A percentile compares a stretch with the other conserved stretches of the same genome.
Conservation (phyloP, 2,888 invertebrate species). For the Microplitis manilae region DNA sequence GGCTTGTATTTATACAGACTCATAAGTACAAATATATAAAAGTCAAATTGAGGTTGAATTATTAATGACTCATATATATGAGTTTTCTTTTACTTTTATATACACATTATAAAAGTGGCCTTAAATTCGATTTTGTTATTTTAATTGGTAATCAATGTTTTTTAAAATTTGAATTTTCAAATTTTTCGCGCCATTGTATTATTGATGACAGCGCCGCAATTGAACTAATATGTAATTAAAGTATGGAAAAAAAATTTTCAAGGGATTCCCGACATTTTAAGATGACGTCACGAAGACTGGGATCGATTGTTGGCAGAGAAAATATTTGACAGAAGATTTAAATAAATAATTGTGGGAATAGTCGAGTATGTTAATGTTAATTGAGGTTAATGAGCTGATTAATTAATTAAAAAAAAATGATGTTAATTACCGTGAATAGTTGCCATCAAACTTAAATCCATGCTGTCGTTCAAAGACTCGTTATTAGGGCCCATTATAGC, state of each 20-base stretch:
- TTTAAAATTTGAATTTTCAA: neutral
- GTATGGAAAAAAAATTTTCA: no score
- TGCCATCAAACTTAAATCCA: constrained; percentile 70
- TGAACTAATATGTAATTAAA: no score
- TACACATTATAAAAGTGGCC: neutral
- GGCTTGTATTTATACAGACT: constrained; percentile 6
- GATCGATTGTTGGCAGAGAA: no score
- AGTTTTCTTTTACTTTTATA: neutral
- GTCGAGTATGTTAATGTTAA: neutral
- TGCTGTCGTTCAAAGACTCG: constrained; percentile 68
- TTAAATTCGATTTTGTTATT: neutral
- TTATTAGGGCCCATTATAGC: constrained; percentile 75
- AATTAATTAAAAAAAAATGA: neutral
- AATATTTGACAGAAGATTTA: no score
- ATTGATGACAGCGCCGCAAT: no score
- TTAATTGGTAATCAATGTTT: neutral
- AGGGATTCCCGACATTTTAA: no score
- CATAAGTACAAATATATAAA: neutral
- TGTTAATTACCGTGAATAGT: constrained; percentile 70
- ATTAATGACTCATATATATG: neutral
- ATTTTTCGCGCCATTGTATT: neutral
- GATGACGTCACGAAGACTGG: no score
- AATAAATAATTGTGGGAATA: no score
- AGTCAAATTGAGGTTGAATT: neutral
- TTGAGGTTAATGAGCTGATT: neutral